These are phyloP conservation scores for Syrista parreyssii DNA, from an alignment of 2,888 invertebrate species.

Conservation along the genomic window DNA sequence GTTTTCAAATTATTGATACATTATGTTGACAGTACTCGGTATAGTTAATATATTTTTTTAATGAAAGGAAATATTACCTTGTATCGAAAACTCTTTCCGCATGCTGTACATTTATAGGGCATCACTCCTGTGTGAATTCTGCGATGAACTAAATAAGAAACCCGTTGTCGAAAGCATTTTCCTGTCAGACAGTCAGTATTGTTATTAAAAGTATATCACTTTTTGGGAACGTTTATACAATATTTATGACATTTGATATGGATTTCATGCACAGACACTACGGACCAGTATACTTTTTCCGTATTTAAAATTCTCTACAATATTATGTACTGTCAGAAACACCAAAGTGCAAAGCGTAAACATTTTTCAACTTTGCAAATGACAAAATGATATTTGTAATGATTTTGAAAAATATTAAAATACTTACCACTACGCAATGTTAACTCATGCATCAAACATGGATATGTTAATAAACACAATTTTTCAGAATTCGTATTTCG, in stretches of 20 bases:
- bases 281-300: background rate
- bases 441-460: conserved; percentile 42
- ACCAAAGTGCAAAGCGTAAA: background rate
- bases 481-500: conserved; percentile 14
- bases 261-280: background rate
- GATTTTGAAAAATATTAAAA: background rate
- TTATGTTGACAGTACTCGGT: background rate
- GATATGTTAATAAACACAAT: conserved; percentile 55
- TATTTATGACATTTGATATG: background rate
- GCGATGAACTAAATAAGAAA: conserved; percentile 86
- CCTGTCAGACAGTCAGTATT: conserved; percentile 67
- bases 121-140: conserved; percentile 87
- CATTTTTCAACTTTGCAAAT: background rate
- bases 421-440: background rate
- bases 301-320: background rate
- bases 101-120: conserved; percentile 86
- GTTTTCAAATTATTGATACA: background rate
- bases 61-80: conserved; percentile 69
- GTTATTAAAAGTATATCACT: background rate
- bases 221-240: background rate
- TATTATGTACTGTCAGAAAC: background rate
- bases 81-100: conserved; percentile 84
- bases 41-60: background rate
- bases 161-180: conserved; percentile 87
- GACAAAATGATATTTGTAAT: background rate